A percentile compares a stretch with the other conserved stretches of the same genome.
Evolutionary conservation across 2,797 vertebrate genomes (phyloP).

Genomic region (Borostomias antarcticus): DNA sequence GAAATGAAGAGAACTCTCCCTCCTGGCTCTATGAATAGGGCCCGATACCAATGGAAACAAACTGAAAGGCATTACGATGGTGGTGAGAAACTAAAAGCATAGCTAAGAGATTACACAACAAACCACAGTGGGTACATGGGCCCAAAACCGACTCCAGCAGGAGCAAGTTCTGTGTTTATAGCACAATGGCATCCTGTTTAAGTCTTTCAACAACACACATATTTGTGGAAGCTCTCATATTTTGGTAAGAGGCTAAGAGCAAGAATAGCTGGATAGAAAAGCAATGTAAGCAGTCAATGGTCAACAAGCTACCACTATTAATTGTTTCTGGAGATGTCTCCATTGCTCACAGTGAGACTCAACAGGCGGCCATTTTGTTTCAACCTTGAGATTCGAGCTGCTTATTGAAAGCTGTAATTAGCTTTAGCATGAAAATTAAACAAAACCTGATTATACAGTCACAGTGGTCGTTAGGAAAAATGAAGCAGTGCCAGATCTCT

Average conservation of each 20-base stretch:
- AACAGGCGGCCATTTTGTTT: constrained; percentile 47
- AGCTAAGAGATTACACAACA: constrained; percentile 90
- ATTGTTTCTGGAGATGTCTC: constrained; percentile 22
- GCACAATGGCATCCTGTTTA: constrained; percentile 68
- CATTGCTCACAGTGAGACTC: constrained; percentile 18
- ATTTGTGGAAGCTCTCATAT: constrained; percentile 77
- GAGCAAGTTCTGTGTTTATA: constrained; percentile 58
- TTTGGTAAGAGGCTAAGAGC: constrained; percentile 49
- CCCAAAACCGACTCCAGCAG: constrained; percentile 80
- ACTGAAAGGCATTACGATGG: constrained; percentile 75
- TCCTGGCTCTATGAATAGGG: constrained; percentile 10
- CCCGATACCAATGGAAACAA: constrained; percentile 60
- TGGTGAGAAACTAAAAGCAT: constrained; percentile 86
- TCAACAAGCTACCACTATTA: constrained; percentile 22
- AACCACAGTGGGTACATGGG: constrained; percentile 87
- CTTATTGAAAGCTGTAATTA: constrained; percentile 67
- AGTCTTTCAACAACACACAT: constrained; percentile 72
- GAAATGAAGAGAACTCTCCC: not conserved
- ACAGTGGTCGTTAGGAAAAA: constrained; percentile 46
- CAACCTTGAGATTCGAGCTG: constrained; percentile 61
- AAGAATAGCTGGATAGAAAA: constrained; percentile 44
- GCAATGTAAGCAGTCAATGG: constrained; percentile 38
- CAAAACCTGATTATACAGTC: constrained; percentile 58
- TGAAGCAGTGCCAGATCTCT: constrained; percentile 24
- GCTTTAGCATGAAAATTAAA: constrained; percentile 61